Evolutionary conservation across 2,113 vertebrate species (phyloP).

Genomic region (Emydura subglobosa): DNA sequence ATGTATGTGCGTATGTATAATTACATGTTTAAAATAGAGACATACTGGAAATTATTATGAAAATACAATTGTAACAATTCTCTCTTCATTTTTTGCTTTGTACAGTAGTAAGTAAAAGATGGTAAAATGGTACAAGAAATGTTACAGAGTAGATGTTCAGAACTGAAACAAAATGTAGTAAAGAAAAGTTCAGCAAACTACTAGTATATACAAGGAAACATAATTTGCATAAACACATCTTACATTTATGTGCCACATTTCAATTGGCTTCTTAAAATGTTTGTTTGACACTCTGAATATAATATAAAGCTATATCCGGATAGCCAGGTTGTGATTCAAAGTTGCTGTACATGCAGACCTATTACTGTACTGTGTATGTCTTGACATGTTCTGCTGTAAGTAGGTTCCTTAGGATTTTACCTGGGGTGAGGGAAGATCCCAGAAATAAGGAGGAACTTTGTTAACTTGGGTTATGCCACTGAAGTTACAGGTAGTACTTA

Average conservation of each 20-base stretch:
- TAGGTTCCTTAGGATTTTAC: slow-evolving; percentile 68
- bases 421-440: slow-evolving; percentile 75
- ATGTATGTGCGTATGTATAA: not conserved
- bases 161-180: not conserved
- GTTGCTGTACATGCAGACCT: slow-evolving; percentile 57
- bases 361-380: slow-evolving; percentile 41
- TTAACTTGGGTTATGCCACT: slow-evolving; percentile 57
- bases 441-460: slow-evolving; percentile 67
- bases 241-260: not conserved
- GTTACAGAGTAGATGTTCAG: not conserved
- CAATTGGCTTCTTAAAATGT: not conserved
- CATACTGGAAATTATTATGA: not conserved
- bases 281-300: not conserved
- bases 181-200: not conserved
- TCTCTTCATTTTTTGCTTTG: not conserved
- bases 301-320: slow-evolving; percentile 26
- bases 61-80: too few species aligned
- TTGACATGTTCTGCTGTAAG: slow-evolving; percentile 70
- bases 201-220: not conserved
- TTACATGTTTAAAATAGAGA: not conserved
- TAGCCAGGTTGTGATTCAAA: slow-evolving; percentile 53
- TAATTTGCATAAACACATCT: not conserved
- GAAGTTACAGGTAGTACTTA: slow-evolving; percentile 60
- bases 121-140: not conserved
- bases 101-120: not conserved